These are phyloP conservation scores for Falcunculus frontatus DNA, from an alignment of 2,113 vertebrate species.

Conservation along the genomic window DNA sequence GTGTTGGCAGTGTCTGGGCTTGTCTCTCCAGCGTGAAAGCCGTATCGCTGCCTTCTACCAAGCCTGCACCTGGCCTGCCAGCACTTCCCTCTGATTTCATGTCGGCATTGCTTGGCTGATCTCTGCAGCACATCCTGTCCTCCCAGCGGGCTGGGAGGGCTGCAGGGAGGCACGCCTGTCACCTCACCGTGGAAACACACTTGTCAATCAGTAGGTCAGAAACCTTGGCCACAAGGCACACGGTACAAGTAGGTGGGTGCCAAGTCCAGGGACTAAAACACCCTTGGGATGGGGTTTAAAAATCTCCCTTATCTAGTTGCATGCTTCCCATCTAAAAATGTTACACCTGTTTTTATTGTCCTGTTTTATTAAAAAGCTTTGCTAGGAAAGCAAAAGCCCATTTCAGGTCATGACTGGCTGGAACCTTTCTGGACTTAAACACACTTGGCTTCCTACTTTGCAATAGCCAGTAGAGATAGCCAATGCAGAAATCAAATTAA, in stretches of 20 bases:
- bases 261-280: background rate
- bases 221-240: background rate
- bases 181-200: fast-evolving
- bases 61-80: background rate
- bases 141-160: background rate
- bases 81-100: background rate
- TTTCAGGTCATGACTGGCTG: background rate
- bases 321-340: background rate
- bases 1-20: background rate
- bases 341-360: background rate
- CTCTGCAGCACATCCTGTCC: background rate
- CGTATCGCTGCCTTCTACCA: fast-evolving
- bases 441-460: background rate
- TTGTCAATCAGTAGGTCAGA: background rate
- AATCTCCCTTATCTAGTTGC: background rate
- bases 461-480: background rate
- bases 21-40: background rate
- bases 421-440: background rate
- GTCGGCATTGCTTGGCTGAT: background rate
- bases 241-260: background rate
- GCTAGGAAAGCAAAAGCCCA: background rate
- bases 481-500: background rate
- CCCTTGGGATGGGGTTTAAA: background rate
- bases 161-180: background rate
- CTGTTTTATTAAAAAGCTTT: background rate